Conservation (phyloP, 2,888 invertebrate species). For the Dioctria linearis region DNA sequence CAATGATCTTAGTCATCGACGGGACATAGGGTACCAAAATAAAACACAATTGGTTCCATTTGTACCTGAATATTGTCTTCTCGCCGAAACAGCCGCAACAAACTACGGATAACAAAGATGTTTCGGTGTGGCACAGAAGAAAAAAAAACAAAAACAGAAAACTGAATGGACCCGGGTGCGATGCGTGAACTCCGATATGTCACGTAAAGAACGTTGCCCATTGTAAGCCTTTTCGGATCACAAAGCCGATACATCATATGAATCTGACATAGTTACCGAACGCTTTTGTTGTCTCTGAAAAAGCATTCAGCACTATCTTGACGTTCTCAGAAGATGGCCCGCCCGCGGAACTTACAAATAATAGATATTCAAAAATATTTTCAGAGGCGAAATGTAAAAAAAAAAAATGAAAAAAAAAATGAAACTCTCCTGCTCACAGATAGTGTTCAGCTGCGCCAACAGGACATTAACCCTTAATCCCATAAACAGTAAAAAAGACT, state of each 20-base stretch:
- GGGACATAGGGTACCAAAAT: constrained; percentile 11
- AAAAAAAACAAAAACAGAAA: not conserved
- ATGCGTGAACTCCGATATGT: constrained; percentile 61
- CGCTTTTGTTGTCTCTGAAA: constrained; percentile 49
- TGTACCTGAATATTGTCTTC: constrained; percentile 39
- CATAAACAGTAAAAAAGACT: not conserved
- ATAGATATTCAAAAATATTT: constrained; percentile 10
- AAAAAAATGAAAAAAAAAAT: not conserved
- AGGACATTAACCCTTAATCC: constrained; percentile 57
- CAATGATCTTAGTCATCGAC: constrained; percentile 19
- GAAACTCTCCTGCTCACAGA: not conserved
- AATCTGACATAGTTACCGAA: constrained; percentile 48
- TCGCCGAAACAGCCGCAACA: constrained; percentile 19
- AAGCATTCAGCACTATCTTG: constrained; percentile 32
- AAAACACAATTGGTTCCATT: constrained; percentile 39
- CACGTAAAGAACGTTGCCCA: constrained; percentile 57
- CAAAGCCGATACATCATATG: constrained; percentile 41
- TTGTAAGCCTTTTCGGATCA: constrained; percentile 20
- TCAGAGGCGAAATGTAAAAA: not conserved
- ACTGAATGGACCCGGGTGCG: constrained; percentile 60
- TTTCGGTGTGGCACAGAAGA: constrained; percentile 6
- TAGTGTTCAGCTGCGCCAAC: constrained; percentile 33
- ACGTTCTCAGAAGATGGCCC: constrained; percentile 24
- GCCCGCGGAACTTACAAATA: constrained; percentile 34
- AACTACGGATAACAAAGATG: constrained; percentile 35